Base-by-base conservation (phyloP, 2,113 vertebrate species). In the Ceratotherium simum region DNA sequence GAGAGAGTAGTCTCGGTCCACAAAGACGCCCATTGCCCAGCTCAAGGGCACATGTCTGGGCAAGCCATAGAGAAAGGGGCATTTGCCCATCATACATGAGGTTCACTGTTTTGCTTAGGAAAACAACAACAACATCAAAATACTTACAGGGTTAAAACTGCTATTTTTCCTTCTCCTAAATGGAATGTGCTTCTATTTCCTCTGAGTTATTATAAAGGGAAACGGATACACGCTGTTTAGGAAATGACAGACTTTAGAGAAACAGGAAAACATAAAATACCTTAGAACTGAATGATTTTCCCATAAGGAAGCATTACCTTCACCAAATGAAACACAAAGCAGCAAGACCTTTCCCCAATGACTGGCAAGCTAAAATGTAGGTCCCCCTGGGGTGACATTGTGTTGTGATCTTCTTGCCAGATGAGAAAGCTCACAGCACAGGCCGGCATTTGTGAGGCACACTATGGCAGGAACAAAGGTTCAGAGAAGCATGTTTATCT, bases 181-280 rank as follows among this genome's bases (percentile, higher is more conserved):
- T 89, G 54, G 82, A 95, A 98, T 93, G 86, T 86, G 79, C 64
- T 97, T 90, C 42, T 91, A 75, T 91, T 96, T 98, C 90, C 95
- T 95, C 82, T 96, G n/a, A 64, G 33, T 58, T 89, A 70, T 95
- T 88, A 91, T 89, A 96, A 95, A 97, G 39, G 89, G 78, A 97
- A 97, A 97, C 56, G 96, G 95, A 96, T 81, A 92, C 56, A 94
- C 80, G 89, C 11, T 25, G 51, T 86, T 96, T 96, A 96, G 95
- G 97, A 97, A 98, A 96, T 96, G 73, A 93, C 73, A 93, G 78
- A 36, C 90, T 93, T 97, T 91, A 95, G 83, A 93, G 91, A 97
- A 97, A 96, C 90, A 97, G 91, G 90, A 98, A 97, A 96, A 78
- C 91, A 96, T 95, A 96, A 98, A 98, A 96, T 96, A 91, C 56